Percentiles rank a stretch among this genome's conserved stretches.
Evolutionary conservation across 2,888 invertebrate species (phyloP).

Genomic region (Horisme vitalbata): DNA sequence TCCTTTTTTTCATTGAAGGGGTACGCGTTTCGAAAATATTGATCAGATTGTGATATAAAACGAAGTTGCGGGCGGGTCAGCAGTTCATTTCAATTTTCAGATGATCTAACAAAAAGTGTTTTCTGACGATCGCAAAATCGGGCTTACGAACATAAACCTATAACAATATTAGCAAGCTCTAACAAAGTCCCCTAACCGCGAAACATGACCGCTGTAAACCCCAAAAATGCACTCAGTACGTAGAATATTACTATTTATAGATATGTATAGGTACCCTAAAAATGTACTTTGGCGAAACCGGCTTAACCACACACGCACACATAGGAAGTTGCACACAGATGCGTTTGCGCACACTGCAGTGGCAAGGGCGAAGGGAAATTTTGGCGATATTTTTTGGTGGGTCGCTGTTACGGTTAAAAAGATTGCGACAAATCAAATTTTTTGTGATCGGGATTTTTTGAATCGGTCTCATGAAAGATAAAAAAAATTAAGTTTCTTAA

Average conservation of each 20-base stretch:
- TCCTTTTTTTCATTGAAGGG: no score
- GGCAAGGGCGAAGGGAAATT: conserved; percentile 77
- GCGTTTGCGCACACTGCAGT: conserved; percentile 41
- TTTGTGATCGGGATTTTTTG: no score
- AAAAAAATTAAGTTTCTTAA: no score
- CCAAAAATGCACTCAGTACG: conserved; percentile 44
- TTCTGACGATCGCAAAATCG: no score
- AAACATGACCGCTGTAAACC: conserved; percentile 25
- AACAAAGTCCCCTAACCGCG: conserved; percentile 9
- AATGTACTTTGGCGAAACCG: conserved; percentile 65
- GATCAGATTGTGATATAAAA: no score
- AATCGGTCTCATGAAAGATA: no score
- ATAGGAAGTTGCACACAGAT: conserved; percentile 11
- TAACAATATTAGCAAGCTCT: no score
- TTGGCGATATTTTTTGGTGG: conserved; percentile 69
- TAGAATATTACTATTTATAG: conserved; percentile 48
- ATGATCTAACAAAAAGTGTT: no score
- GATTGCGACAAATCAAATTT: conserved; percentile 7
- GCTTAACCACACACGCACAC: conserved; percentile 53
- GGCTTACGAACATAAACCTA: no score
- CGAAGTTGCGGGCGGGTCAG: no score
- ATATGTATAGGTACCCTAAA: conserved; percentile 68
- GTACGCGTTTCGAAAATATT: no score
- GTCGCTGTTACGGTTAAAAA: conserved; percentile 22
- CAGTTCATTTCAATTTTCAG: no score